Evolutionary conservation across 2,888 invertebrate genomes (phyloP), one percentile per base, ranked within the genome.

Genomic region (Ellobium chinense): DNA sequence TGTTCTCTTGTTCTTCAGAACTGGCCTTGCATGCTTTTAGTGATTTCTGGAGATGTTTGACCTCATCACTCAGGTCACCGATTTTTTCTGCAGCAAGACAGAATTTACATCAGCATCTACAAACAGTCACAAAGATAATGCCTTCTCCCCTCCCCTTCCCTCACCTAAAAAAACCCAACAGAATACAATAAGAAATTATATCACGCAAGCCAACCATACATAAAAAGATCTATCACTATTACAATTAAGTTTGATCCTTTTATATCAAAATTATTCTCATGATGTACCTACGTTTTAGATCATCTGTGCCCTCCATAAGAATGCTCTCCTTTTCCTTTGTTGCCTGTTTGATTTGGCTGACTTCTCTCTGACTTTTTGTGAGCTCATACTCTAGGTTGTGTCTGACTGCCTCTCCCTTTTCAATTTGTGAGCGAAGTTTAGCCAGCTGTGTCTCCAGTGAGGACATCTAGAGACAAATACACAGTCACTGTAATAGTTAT

Each of bases 351-450:
- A 88, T 88, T 24, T 89, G 89, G 27, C 84, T 85, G 2, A 89
- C 46, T 24, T 92, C 91, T 36, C 88, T 78, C 39, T 85, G 85
- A 0, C 87, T 80, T 77, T 89, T 88, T 21, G 91, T 89, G 74
- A 92, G 79, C 81, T 92, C 92, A 87, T 87, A 91, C 84, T 92
- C 92, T 39, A 91, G 83, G 78, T 90, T 91, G 76, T 92, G 91
- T 34, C 90, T 86, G 3, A 86, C 77, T 7, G 92, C 92, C 77
- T 92, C 91, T 5, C 90, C 89, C 82, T 90, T 91, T 86, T 92
- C 92, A 9, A 91, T 62, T 80, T 89, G 90, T 7, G 91, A 88
- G 21, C 91, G 80, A 7, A 90, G 82, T 69, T 88, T 88, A 18
- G 91, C 89, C 39, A 90, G 82, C 79, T 91, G 89, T 76, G 89